A percentile compares a stretch with the other conserved stretches of the same genome.
phyloP scores from a whole-genome alignment of 2,797 vertebrate species.

The Typhlichthys eigenmanni region DNA sequence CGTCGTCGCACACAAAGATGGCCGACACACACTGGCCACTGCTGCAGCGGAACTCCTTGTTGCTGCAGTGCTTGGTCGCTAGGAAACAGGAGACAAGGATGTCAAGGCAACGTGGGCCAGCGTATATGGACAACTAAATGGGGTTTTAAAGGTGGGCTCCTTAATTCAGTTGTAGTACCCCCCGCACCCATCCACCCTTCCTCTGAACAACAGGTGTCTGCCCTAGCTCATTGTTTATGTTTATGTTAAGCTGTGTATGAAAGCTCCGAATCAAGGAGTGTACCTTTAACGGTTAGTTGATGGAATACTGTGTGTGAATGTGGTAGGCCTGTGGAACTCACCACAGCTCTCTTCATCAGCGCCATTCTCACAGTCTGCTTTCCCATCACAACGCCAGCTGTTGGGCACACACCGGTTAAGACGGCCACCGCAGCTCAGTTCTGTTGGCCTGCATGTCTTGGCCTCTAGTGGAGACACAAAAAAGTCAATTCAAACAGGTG shows the following conservation, averaged over 20 bases:
- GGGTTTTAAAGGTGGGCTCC: not conserved
- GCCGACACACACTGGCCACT: slow-evolving; percentile 78
- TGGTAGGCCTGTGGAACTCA: slow-evolving; percentile 58
- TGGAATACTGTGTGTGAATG: no score
- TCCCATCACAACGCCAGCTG: slow-evolving; percentile 83
- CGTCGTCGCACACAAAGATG: slow-evolving; percentile 81
- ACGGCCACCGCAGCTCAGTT: slow-evolving; percentile 82
- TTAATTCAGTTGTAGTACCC: no score
- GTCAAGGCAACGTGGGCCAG: not conserved
- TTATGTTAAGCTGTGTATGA: no score
- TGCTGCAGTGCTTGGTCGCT: slow-evolving; percentile 76
- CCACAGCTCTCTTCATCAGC: slow-evolving; percentile 83
- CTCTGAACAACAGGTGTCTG: no score
- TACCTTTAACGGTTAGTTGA: no score
- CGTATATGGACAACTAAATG: not conserved
- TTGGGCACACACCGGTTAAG: slow-evolving; percentile 82
- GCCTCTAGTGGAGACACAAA: slow-evolving; percentile 55
- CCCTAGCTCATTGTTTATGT: no score
- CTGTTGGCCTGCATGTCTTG: slow-evolving; percentile 75
- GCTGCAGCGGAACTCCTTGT: slow-evolving; percentile 77
- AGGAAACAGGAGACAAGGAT: not conserved
- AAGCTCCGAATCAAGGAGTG: no score
- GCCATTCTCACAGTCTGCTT: slow-evolving; percentile 81
- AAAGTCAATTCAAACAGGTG: not conserved
- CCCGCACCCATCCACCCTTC: no score